phyloP scores from a whole-genome alignment of 2,797 vertebrate genomes.

The Chaetophractus vellerosus region DNA sequence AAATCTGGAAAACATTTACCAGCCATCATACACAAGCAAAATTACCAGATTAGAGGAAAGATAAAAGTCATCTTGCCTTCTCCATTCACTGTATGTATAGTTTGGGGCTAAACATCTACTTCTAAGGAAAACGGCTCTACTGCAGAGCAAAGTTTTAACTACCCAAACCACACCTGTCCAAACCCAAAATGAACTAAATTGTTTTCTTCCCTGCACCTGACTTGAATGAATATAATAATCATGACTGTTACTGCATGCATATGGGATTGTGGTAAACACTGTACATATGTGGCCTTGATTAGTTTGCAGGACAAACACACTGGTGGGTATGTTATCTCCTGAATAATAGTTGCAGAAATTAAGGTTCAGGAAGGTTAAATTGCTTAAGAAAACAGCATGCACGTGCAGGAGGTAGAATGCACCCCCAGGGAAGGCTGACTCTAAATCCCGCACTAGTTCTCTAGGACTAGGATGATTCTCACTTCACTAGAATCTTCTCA shows the following conservation, averaged over 20 bases:
- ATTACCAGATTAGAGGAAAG: neutral
- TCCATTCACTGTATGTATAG: neutral
- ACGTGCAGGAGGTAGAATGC: neutral
- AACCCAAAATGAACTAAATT: neutral
- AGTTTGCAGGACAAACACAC: neutral
- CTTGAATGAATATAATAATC: neutral
- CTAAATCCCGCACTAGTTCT: neutral
- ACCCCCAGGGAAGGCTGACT: neutral
- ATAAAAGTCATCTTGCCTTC: conserved; percentile 66
- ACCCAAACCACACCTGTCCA: neutral
- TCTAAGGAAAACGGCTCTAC: neutral
- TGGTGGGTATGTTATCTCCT: neutral
- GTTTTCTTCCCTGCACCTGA: neutral
- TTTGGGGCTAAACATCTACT: neutral
- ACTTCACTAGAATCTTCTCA: neutral
- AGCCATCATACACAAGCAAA: conserved; percentile 20
- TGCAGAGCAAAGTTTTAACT: neutral
- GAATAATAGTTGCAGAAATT: neutral
- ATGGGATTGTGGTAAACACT: neutral
- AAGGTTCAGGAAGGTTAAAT: neutral
- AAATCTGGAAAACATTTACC: conserved; percentile 73
- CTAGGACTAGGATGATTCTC: neutral
- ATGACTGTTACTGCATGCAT: rapidly evolving
- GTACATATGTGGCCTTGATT: neutral
- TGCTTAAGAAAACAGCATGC: neutral